These are phyloP conservation scores for Halcyon smyrnensis DNA, from an alignment of 2,797 vertebrate species.

Conservation along the genomic window DNA sequence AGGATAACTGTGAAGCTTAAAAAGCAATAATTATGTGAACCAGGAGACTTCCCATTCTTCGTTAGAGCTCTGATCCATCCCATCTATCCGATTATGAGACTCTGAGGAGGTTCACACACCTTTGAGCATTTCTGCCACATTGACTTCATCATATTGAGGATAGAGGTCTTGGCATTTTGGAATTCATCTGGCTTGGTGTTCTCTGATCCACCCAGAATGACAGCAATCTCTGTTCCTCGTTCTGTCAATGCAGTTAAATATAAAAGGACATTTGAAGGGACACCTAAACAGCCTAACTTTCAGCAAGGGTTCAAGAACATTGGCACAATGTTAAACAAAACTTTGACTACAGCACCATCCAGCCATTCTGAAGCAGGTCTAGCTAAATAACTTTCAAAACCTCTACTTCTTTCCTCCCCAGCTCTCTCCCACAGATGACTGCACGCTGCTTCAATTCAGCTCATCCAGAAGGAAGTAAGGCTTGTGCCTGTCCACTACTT, in stretches of 20 bases:
- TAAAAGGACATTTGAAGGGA: neutral
- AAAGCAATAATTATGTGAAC: neutral
- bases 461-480: neutral
- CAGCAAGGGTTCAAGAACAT: neutral
- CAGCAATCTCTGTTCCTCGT: conserved; percentile 80
- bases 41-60: neutral
- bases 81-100: neutral
- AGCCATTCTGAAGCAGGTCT: neutral
- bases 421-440: neutral
- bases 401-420: neutral
- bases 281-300: neutral
- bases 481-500: neutral
- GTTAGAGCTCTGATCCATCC: neutral
- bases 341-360: neutral
- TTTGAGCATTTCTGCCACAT: conserved; percentile 73
- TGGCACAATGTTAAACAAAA: neutral
- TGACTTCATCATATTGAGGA: conserved; percentile 74
- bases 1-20: neutral
- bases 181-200: conserved; percentile 75
- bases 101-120: neutral
- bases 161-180: conserved; percentile 78
- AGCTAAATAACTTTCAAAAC: neutral
- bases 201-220: conserved; percentile 84
- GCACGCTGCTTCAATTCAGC: neutral
- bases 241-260: conserved; percentile 39